A percentile compares a stretch with the other conserved stretches of the same genome.
These are phyloP conservation scores for Rissa tridactyla DNA, from an alignment of 2,113 vertebrate genomes.

Conservation along the genomic window DNA sequence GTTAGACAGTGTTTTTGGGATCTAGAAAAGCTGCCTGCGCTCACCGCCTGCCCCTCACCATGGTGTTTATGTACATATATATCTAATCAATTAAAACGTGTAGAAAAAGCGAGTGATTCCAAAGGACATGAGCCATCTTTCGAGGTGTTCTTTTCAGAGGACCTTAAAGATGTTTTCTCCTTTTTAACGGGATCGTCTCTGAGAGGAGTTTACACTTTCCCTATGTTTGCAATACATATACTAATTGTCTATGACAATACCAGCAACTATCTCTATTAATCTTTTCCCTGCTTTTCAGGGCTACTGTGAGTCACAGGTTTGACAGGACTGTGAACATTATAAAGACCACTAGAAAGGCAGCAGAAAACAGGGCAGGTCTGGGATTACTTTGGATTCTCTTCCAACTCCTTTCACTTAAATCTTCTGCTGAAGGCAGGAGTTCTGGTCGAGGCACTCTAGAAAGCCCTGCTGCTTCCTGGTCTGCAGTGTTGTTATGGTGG, in stretches of 20 bases:
- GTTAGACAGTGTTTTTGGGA: not conserved
- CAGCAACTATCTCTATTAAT: not conserved
- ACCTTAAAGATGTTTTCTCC: not conserved
- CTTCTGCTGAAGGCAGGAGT: not conserved
- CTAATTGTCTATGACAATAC: not conserved
- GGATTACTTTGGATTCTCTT: not conserved
- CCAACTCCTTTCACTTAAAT: not conserved
- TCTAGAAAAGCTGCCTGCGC: not conserved
- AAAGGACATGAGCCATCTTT: not conserved
- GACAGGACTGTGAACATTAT: not conserved
- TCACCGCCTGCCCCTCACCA: not conserved
- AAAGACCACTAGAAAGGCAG: not conserved
- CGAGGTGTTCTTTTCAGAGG: not conserved
- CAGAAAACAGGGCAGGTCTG: not conserved
- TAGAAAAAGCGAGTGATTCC: not conserved
- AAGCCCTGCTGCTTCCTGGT: not conserved
- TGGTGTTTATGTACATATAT: not conserved
- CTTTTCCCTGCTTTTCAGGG: not conserved
- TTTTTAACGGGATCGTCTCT: not conserved
- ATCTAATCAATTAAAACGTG: not conserved
- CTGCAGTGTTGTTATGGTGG: not conserved
- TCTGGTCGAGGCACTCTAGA: not conserved
- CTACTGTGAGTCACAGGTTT: not conserved
- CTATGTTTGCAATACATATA: not conserved
- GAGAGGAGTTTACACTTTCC: not conserved